Percentiles rank a stretch among this genome's conserved stretches.
These are phyloP conservation scores for Sycophaga agraensis DNA, from an alignment of 1,140 invertebrate genomes.

Conservation along the genomic window DNA sequence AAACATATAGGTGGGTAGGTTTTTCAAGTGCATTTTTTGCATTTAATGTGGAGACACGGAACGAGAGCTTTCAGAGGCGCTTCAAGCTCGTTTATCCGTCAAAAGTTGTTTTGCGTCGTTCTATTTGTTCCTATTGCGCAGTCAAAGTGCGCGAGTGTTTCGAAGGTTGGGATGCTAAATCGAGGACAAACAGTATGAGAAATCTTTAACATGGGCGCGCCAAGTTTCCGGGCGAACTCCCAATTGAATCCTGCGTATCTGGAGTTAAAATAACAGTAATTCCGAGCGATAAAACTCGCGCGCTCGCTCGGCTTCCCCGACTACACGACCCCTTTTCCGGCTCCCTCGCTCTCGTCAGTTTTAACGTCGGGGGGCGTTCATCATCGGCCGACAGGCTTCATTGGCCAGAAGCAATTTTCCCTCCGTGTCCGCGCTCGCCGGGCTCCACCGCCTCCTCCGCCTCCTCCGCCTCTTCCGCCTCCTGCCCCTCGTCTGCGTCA, in stretches of 20 bases:
- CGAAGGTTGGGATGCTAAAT: too few species aligned
- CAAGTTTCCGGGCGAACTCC: not conserved
- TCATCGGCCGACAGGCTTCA: conserved; percentile 52
- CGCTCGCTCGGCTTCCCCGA: too few species aligned
- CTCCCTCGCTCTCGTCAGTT: conserved; percentile 46
- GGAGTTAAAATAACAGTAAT: not conserved
- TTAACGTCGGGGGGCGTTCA: conserved; percentile 47
- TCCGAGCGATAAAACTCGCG: conserved; percentile 9
- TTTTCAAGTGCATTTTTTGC: too few species aligned
- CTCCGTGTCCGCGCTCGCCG: conserved; percentile 27
- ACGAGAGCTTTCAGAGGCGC: too few species aligned
- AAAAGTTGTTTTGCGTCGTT: too few species aligned
- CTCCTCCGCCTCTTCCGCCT: not conserved
- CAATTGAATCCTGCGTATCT: not conserved
- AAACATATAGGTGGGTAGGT: too few species aligned
- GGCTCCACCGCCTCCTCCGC: not conserved
- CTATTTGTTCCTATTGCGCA: too few species aligned
- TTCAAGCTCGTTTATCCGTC: too few species aligned
- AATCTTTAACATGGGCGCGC: too few species aligned
- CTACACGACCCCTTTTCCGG: conserved; percentile 20
- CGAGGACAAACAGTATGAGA: too few species aligned
- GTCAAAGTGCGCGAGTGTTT: too few species aligned
- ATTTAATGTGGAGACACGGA: too few species aligned
- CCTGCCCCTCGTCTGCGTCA: not conserved
- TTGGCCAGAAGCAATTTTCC: conserved; percentile 44